Evolutionary conservation across 2,113 vertebrate genomes (phyloP), one percentile per base, ranked within the genome.

Genomic region (Taxidea taxus): DNA sequence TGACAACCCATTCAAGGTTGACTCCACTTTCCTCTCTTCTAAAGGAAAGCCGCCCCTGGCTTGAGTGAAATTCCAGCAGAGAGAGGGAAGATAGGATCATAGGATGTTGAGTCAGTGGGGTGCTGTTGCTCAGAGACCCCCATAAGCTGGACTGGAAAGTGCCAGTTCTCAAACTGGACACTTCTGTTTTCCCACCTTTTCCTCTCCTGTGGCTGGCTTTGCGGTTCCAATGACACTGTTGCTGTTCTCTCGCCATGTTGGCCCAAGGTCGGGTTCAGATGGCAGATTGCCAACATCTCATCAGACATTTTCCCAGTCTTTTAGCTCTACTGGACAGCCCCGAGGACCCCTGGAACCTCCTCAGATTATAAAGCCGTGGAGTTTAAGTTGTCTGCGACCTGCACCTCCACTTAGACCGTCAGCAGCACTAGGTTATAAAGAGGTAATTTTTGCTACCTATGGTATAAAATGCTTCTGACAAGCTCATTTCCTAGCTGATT

Each of bases 321-420:
- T 99, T 98, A 99, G 99, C 93, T 97, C 98, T 8, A 81, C 98
- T 0, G 97, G 98, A 94, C 98, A 99, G 92, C 98, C 98, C 68
- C 99, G 99, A 23, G 99, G 99, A 29, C 99, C 99, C 74, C 98
- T 99, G 98, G 99, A 99, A 93, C 99, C 99, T 34, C 99, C 99
- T 58, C 99, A 99, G 98, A 99, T 99, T 97, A 99, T 99, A 98
- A 99, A 99, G 97, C 99, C 99, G 3, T 99, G 99, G 99, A 99
- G 99, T 91, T 98, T 99, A 97, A 99, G 99, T 99, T 99, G 99
- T 97, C 99, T 99, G 74, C 99, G 99, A 85, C 99, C 99, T 0
- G 99, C 99, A 18, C 99, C 99, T 56, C 99, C 99, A 0, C 99
- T 99, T 97, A 99, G 99, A 96, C 99, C 99, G 0, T 99, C 99